Evolutionary conservation across 2,888 invertebrate species (phyloP).

Genomic region (Congeria kusceri): DNA sequence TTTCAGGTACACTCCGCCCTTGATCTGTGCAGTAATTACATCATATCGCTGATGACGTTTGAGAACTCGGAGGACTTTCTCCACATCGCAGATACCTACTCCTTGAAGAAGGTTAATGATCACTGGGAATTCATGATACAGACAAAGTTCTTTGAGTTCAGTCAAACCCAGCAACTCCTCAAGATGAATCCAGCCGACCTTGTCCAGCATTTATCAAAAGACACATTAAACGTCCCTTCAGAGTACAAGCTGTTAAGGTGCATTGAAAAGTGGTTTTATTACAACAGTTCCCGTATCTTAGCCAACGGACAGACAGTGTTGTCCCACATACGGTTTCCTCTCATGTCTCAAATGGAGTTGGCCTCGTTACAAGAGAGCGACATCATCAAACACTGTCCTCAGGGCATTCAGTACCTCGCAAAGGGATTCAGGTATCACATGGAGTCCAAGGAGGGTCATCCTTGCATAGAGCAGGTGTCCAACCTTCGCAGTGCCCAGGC

Average conservation of each 20-base stretch:
- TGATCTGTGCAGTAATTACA: slow-evolving; percentile 84
- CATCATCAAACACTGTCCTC: slow-evolving; percentile 74
- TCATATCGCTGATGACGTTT: slow-evolving; percentile 82
- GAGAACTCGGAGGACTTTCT: slow-evolving; percentile 84
- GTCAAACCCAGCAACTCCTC: slow-evolving; percentile 78
- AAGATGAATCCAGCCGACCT: slow-evolving; percentile 77
- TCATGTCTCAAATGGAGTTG: slow-evolving; percentile 82
- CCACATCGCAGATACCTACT: slow-evolving; percentile 83
- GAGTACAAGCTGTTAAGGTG: slow-evolving; percentile 80
- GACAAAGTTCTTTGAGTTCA: slow-evolving; percentile 82
- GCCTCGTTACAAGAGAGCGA: slow-evolving; percentile 76
- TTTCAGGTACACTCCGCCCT: slow-evolving; percentile 80
- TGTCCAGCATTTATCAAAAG: slow-evolving; percentile 76
- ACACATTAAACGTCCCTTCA: slow-evolving; percentile 75
- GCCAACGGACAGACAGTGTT: slow-evolving; percentile 73
- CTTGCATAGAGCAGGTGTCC: slow-evolving; percentile 75
- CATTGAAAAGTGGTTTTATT: slow-evolving; percentile 80
- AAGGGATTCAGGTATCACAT: slow-evolving; percentile 79
- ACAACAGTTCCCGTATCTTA: slow-evolving; percentile 70
- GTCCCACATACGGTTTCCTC: slow-evolving; percentile 79
- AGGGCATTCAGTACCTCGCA: slow-evolving; percentile 71
- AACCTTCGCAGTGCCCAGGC: slow-evolving; percentile 71
- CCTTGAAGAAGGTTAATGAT: slow-evolving; percentile 77
- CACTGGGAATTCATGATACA: slow-evolving; percentile 83
- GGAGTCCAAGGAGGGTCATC: slow-evolving; percentile 79